phyloP scores from a whole-genome alignment of 2,797 vertebrate species.

The Eleutherodactylus coqui region DNA sequence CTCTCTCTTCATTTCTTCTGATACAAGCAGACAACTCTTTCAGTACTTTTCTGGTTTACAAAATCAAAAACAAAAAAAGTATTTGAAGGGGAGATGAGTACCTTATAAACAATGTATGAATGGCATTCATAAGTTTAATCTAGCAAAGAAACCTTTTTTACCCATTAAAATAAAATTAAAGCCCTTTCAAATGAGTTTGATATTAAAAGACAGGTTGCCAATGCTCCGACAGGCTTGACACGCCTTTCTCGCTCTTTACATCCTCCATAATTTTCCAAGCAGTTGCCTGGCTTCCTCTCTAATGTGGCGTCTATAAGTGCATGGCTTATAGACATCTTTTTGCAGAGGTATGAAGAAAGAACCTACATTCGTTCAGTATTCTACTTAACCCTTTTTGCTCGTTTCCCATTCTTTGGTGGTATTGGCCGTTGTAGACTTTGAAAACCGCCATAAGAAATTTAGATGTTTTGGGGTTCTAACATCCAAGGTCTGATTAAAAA shows the following conservation, averaged over 20 bases:
- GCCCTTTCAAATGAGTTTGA: constrained; percentile 85
- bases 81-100: constrained; percentile 81
- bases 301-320: constrained; percentile 20
- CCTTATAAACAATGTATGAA: constrained; percentile 99
- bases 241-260: constrained; percentile 25
- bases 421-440: not conserved
- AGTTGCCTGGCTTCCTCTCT: constrained; percentile 16
- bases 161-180: constrained; percentile 85
- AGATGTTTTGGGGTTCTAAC: not conserved
- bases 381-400: not conserved
- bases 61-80: constrained; percentile 97
- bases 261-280: constrained; percentile 45
- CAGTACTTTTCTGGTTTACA: constrained; percentile 91
- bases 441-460: not conserved
- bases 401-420: not conserved
- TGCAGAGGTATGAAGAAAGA: not conserved
- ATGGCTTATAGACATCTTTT: constrained; percentile 44
- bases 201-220: constrained; percentile 82
- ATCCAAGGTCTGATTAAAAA: not conserved
- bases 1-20: constrained; percentile 94
- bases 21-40: constrained; percentile 91
- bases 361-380: not conserved
- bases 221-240: constrained; percentile 76
- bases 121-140: constrained; percentile 98
- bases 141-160: constrained; percentile 89